Evolutionary conservation across 1,140 invertebrate species (phyloP).

Genomic region (Brachionus paranguensis): DNA sequence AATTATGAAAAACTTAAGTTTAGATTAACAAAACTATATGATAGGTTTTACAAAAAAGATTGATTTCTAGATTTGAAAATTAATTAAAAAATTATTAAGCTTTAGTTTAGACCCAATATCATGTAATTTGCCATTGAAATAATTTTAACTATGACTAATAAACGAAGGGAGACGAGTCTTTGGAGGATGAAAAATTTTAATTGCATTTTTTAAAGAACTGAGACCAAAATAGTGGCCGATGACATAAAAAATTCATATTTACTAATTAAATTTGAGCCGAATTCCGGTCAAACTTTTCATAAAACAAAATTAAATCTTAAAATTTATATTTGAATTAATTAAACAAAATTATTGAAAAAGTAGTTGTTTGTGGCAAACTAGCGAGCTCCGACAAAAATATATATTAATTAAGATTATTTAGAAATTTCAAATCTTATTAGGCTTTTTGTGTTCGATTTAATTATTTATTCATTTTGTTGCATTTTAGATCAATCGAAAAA

Average conservation of each 20-base stretch:
- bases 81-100: not conserved
- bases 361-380: not conserved
- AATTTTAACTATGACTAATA: not conserved
- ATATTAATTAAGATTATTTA: not conserved
- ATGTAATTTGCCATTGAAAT: not conserved
- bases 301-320: not conserved
- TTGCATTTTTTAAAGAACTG: not conserved
- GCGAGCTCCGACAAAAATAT: not conserved
- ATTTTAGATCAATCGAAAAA: conserved; percentile 30
- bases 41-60: no score
- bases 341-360: not conserved
- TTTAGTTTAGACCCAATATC: not conserved
- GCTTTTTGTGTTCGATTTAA: not conserved
- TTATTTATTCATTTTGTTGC: not conserved
- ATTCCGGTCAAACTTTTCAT: not conserved
- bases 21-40: no score
- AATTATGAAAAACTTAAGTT: no score
- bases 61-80: no score
- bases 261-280: not conserved
- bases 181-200: not conserved
- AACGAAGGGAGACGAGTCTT: not conserved
- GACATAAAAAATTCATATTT: not conserved
- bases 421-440: conserved; percentile 15
- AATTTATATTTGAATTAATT: not conserved
- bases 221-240: not conserved